Percentiles rank a stretch among this genome's conserved stretches.
Evolutionary conservation across 2,797 vertebrate genomes (phyloP).

Genomic region (Esox masquinongy): DNA sequence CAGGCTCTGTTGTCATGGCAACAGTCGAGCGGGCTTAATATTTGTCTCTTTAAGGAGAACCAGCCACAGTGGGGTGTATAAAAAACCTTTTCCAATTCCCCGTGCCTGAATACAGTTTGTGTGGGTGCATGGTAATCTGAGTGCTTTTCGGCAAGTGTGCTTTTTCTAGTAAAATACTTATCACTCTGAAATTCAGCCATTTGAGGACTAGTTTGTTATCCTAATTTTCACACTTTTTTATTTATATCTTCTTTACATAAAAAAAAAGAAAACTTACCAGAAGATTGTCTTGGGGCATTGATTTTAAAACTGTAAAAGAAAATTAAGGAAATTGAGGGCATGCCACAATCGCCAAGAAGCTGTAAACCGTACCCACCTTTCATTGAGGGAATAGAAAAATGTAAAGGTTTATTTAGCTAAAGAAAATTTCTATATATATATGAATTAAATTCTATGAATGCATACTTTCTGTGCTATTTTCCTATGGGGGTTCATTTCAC

Average conservation of each 20-base stretch:
- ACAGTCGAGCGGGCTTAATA: conserved; percentile 54
- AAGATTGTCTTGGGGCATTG: conserved; percentile 38
- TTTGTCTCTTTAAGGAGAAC: conserved; percentile 47
- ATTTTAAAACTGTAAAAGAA: conserved; percentile 45
- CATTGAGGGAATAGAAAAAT: conserved; percentile 66
- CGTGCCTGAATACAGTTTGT: conserved; percentile 39
- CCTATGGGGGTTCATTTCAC: conserved; percentile 72
- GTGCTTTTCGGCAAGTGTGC: conserved; percentile 19
- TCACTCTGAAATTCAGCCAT: conserved; percentile 47
- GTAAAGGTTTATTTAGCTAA: conserved; percentile 72
- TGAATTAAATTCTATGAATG: conserved; percentile 72
- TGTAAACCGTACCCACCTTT: conserved; percentile 56
- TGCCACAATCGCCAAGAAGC: conserved; percentile 42
- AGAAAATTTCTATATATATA: conserved; percentile 54
- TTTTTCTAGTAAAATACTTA: conserved; percentile 42
- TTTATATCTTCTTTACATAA: conserved; percentile 26
- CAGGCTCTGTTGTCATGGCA: conserved; percentile 57
- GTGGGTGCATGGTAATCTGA: conserved; percentile 23
- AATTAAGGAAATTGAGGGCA: conserved; percentile 49
- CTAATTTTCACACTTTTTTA: conserved; percentile 58
- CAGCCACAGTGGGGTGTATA: conserved; percentile 40
- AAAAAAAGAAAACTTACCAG: conserved; percentile 31
- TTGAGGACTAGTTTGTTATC: conserved; percentile 50
- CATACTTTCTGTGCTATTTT: conserved; percentile 85
- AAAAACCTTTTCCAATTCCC: conserved; percentile 55